Conservation (phyloP, 1,140 invertebrate species). For the Spodoptera frugiperda region DNA sequence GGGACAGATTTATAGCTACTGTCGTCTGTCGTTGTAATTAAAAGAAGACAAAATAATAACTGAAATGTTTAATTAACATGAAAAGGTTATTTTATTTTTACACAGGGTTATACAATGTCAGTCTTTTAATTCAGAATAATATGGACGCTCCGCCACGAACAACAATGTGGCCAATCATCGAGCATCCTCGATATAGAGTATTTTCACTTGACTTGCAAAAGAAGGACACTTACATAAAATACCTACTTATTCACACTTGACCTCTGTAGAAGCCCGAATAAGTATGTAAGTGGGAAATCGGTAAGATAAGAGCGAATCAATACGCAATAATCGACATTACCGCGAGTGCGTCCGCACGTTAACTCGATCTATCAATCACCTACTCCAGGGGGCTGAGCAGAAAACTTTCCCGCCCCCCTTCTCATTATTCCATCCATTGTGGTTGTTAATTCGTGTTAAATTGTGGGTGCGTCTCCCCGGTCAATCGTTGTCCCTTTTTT, state of each 20-base stretch:
- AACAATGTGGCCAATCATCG: slow-evolving; percentile 22
- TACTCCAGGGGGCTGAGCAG: not conserved
- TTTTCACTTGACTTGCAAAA: slow-evolving; percentile 32
- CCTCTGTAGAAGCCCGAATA: slow-evolving; percentile 16
- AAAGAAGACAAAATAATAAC: too few relatives aligned
- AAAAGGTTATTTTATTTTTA: too few relatives aligned
- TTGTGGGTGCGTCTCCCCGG: slow-evolving; percentile 38
- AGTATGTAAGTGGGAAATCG: slow-evolving; percentile 17
- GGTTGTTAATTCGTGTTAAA: slow-evolving; percentile 47
- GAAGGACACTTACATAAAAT: slow-evolving; percentile 30
- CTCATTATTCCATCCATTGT: slow-evolving; percentile 46
- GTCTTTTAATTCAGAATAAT: slow-evolving; percentile 3
- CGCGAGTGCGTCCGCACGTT: slow-evolving; percentile 31
- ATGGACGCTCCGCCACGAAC: not conserved
- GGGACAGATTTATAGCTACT: too few relatives aligned
- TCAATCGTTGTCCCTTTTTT: slow-evolving; percentile 50
- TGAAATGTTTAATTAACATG: too few relatives aligned
- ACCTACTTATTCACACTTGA: slow-evolving; percentile 29
- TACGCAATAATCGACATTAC: slow-evolving; percentile 41
- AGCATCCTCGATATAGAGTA: slow-evolving; percentile 9
- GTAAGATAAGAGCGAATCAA: slow-evolving; percentile 34
- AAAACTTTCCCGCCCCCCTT: slow-evolving; percentile 26
- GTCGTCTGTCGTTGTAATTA: too few relatives aligned
- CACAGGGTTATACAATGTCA: not conserved
- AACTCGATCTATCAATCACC: slow-evolving; percentile 46